Percentiles rank a stretch among this genome's conserved stretches.
Evolutionary conservation across 2,113 vertebrate species (phyloP).

Genomic region (Bubo bubo): DNA sequence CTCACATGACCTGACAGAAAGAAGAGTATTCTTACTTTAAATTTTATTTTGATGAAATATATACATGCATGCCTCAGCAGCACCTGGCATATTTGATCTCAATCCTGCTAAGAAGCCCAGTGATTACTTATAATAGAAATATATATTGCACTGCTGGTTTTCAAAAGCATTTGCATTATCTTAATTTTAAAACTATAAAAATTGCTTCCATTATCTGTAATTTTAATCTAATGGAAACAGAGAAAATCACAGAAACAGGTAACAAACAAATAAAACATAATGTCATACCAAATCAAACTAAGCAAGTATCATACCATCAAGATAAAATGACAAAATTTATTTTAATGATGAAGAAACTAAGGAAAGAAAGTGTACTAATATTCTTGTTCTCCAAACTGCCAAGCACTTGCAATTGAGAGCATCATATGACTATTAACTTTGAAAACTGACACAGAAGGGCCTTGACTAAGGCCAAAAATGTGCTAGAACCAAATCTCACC

Average conservation of each 20-base stretch:
- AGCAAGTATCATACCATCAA: neutral
- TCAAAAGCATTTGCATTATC: neutral
- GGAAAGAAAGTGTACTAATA: neutral
- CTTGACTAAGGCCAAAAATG: neutral
- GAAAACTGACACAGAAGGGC: neutral
- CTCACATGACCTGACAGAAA: neutral
- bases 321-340: neutral
- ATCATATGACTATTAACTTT: neutral
- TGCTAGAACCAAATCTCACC: neutral
- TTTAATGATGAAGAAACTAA: neutral
- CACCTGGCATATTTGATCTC: neutral
- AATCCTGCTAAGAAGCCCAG: neutral
- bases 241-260: neutral
- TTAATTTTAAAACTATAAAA: neutral
- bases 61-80: neutral
- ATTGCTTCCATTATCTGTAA: neutral
- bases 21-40: neutral
- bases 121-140: neutral
- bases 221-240: neutral
- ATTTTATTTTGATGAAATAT: neutral
- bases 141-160: neutral
- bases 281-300: neutral
- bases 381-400: neutral
- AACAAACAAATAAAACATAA: neutral
- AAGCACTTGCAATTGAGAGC: neutral